Base-by-base conservation (phyloP, 2,888 invertebrate species). In the Nebria salina region DNA sequence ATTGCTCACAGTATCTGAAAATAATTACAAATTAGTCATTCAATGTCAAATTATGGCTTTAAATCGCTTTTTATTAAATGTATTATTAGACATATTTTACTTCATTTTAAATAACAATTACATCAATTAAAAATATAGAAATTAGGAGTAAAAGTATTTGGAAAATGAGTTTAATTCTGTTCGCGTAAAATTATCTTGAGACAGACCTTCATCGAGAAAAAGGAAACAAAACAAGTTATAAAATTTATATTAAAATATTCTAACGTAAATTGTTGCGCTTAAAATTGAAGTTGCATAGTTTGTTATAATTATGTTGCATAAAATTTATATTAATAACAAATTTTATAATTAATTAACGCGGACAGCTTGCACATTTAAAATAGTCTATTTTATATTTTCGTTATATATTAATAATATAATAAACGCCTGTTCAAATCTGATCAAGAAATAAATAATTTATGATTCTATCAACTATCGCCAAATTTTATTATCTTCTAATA, bases 1-100 rank as follows among this genome's bases (percentile, higher is more conserved):
- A 73, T 76, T 76, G 76, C 76, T 81, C 65, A 81, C 81, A 73
- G 76, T 81, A 76, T 81, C 81, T 81, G 81, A 76, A 81, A 81
- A 81, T 41, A 81, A 81, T 76, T 26, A 72, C 75, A 70, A 72
- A 65, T 41, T n/a, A 43, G 0, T 70, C 20, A 70, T 70, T 70
- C 9, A 66, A 25, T 66, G 34, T 34, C 4, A 2, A 34, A 34
- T 34, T 34, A 4, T 34, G 34, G 34, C 5, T 34, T 34, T 4
- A 34, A 34, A 34, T 34, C 34, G 4, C 34, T 34, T 34, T 20
- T 20, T 20, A 20, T 20, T 20, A 20, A 20, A 20, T 20, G 20
- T 20, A 20, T 20, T 20, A 20, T 20, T 20, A 20, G 20, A 20
- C 20, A 20, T 20, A 20, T 20, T 20, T 20, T 20, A 20, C 20